These are phyloP conservation scores for Physeter macrocephalus DNA, from an alignment of 2,113 vertebrate species.

Conservation along the genomic window DNA sequence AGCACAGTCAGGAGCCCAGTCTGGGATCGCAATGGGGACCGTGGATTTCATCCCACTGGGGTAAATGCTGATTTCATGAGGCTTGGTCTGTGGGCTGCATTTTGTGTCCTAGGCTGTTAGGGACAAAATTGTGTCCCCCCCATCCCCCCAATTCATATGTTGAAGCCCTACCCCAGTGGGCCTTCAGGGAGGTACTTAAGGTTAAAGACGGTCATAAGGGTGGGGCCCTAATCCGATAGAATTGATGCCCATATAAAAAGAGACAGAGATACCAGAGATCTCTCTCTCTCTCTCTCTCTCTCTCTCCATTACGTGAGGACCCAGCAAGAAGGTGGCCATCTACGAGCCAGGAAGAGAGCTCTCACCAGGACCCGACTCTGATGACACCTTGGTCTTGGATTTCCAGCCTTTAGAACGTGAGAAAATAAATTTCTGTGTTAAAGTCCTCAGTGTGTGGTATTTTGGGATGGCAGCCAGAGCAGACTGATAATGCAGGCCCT, in stretches of 20 bases:
- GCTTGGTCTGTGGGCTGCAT: background rate
- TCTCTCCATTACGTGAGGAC: background rate
- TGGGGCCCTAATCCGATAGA: background rate
- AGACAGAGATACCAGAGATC: background rate
- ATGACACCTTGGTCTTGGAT: background rate
- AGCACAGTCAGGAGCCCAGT: background rate
- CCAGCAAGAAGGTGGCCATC: background rate
- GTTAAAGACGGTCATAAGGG: background rate
- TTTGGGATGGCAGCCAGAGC: background rate
- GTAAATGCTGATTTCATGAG: background rate
- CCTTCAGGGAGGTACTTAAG: background rate
- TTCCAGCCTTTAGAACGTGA: background rate
- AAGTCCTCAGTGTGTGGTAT: background rate
- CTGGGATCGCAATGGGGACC: background rate
- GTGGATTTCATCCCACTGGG: background rate
- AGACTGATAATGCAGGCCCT: too few relatives aligned
- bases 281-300: background rate
- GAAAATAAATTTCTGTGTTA: background rate
- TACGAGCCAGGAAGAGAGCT: background rate
- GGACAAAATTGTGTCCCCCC: background rate
- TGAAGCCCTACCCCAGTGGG: background rate
- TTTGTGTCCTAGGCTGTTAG: background rate
- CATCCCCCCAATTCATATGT: background rate
- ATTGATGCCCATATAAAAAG: background rate
- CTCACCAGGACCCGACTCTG: too few relatives aligned